Evolutionary conservation across 92 coral and sea anemone genomes (phyloP).

Genomic region (Porites cylindrica): DNA sequence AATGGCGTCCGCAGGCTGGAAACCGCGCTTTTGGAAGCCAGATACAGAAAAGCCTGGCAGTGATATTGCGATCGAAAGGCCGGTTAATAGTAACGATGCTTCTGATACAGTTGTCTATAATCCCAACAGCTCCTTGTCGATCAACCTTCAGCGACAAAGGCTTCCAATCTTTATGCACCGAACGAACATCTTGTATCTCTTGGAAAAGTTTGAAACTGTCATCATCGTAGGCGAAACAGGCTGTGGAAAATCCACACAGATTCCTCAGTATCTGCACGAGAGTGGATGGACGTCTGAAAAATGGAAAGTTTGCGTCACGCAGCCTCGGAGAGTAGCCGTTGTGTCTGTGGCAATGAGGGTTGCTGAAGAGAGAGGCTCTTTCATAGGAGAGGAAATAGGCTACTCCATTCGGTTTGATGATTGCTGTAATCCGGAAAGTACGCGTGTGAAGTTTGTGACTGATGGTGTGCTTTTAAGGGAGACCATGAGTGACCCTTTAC

Average conservation of each 20-base stretch:
- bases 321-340: slow-evolving; percentile 98
- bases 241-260: slow-evolving; percentile 99
- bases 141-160: slow-evolving; percentile 91
- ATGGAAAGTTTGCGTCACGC: slow-evolving; percentile 89
- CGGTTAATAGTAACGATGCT: slow-evolving; percentile 66
- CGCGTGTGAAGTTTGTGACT: slow-evolving; percentile 90
- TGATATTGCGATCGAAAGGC: slow-evolving; percentile 80
- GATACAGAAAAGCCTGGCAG: slow-evolving; percentile 91
- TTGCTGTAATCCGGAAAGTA: slow-evolving; percentile 89
- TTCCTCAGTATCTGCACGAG: slow-evolving; percentile 89
- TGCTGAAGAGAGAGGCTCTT: slow-evolving; percentile 91
- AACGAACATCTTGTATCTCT: slow-evolving; percentile 94
- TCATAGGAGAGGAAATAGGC: slow-evolving; percentile 95
- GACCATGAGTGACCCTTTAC: slow-evolving; percentile 95
- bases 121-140: slow-evolving; percentile 84
- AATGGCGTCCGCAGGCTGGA: slow-evolving; percentile 75
- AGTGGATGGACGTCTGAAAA: slow-evolving; percentile 93
- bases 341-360: slow-evolving; percentile 95
- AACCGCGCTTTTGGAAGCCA: slow-evolving; percentile 92
- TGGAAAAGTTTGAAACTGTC: slow-evolving; percentile 95
- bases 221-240: slow-evolving; percentile 99
- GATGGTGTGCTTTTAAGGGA: slow-evolving; percentile 96
- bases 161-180: slow-evolving; percentile 98
- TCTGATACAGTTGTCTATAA: slow-evolving; percentile 76
- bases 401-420: slow-evolving; percentile 96